Percentiles rank a stretch among this genome's conserved stretches.
Conservation (phyloP, 2,113 vertebrate species). For the Agelaius tricolor region DNA sequence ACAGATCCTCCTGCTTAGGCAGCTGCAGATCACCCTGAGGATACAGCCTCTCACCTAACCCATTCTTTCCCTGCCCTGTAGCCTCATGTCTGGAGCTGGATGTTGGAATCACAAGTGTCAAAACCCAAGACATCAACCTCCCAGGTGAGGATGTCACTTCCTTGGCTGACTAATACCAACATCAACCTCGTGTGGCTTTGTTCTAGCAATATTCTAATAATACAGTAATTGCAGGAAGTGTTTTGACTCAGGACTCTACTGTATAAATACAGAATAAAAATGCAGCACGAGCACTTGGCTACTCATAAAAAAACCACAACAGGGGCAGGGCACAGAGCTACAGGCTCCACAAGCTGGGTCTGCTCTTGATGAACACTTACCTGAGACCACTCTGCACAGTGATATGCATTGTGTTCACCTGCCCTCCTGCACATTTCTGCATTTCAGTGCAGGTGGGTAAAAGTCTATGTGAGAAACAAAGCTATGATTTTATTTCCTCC, state of each 20-base stretch:
- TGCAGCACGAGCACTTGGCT: not conserved
- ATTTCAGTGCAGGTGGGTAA: not conserved
- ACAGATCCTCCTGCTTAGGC: not conserved
- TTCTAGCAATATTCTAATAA: conserved; percentile 22
- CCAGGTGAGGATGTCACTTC: conserved; percentile 16
- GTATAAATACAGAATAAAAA: not conserved
- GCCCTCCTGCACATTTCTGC: not conserved
- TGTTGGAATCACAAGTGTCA: not conserved
- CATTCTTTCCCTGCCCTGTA: not conserved
- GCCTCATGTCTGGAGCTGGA: not conserved
- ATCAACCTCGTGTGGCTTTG: not conserved
- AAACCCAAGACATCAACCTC: not conserved
- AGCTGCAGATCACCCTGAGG: not conserved
- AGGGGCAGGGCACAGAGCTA: not conserved
- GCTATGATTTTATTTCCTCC: not conserved
- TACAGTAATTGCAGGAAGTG: not conserved
- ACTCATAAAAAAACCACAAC: not conserved
- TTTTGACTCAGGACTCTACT: conserved; percentile 13
- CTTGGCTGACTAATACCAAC: not conserved
- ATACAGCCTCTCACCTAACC: not conserved
- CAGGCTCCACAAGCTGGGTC: not conserved
- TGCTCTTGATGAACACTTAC: not conserved
- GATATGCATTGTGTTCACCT: not conserved
- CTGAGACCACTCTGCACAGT: not conserved
- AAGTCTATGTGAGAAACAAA: not conserved